Percentiles rank a stretch among this genome's conserved stretches.
These are phyloP conservation scores for Hoplostethus mediterraneus DNA, from an alignment of 2,797 vertebrate genomes.

Conservation along the genomic window DNA sequence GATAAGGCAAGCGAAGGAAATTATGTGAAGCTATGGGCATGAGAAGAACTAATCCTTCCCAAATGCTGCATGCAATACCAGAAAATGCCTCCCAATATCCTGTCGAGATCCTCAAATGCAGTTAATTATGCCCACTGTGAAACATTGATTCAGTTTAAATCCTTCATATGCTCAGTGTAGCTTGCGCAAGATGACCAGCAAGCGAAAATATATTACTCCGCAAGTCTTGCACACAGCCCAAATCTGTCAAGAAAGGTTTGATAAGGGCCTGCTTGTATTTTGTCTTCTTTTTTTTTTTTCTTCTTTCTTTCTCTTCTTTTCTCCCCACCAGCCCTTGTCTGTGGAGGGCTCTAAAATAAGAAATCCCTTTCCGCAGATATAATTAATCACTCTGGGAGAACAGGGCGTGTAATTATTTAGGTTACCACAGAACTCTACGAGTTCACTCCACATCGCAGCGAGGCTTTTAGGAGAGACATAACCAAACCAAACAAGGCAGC, in stretches of 20 bases:
- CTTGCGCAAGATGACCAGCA: constrained; percentile 65
- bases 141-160: constrained; percentile 73
- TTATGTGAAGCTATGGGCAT: constrained; percentile 64
- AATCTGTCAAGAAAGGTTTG: constrained; percentile 85
- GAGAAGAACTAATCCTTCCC: constrained; percentile 63
- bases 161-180: constrained; percentile 51
- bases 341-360: constrained; percentile 86
- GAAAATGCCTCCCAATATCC: constrained; percentile 57
- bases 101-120: constrained; percentile 70
- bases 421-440: constrained; percentile 82
- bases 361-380: constrained; percentile 86
- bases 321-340: constrained; percentile 75
- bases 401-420: constrained; percentile 88
- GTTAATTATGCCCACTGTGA: constrained; percentile 71
- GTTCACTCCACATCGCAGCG: constrained; percentile 43
- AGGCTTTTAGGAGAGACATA: constrained; percentile 51
- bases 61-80: constrained; percentile 45
- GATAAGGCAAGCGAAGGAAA: constrained; percentile 69
- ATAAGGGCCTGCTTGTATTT: constrained; percentile 82
- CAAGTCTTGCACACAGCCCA: constrained; percentile 75
- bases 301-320: constrained; percentile 48
- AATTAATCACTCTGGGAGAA: constrained; percentile 90
- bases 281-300: constrained; percentile 60
- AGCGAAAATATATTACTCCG: constrained; percentile 71
- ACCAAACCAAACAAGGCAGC: constrained; percentile 27